These are phyloP conservation scores for Clarias pachynema DNA, from an alignment of 2,797 vertebrate genomes.

Conservation along the genomic window DNA sequence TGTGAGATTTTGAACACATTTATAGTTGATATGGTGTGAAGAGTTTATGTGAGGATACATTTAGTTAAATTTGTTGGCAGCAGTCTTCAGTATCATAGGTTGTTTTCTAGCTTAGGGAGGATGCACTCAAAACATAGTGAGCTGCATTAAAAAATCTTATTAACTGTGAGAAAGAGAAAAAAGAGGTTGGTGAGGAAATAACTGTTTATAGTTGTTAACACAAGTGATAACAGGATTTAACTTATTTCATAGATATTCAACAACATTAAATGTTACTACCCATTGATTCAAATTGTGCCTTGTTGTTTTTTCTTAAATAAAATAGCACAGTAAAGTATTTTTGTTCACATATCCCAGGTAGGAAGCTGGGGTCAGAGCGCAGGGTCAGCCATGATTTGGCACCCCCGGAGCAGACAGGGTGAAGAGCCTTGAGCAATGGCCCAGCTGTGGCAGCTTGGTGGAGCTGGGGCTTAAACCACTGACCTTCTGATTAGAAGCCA, in stretches of 20 bases:
- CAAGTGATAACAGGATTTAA: background rate
- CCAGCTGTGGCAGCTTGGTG: too few relatives aligned
- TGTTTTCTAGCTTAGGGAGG: background rate
- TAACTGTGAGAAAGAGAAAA: background rate
- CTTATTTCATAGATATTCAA: background rate
- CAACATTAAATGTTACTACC: background rate
- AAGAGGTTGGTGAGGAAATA: background rate
- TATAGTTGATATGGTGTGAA: background rate
- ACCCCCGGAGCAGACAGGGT: too few relatives aligned
- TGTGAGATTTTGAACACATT: background rate
- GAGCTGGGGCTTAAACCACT: too few relatives aligned
- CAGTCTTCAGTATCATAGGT: background rate
- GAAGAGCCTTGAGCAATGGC: too few relatives aligned
- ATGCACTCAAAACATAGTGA: background rate
- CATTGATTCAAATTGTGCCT: background rate
- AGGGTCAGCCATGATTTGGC: too few relatives aligned
- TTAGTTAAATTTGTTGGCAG: background rate
- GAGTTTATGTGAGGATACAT: background rate
- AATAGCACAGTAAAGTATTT: too few relatives aligned
- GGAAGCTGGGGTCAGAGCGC: too few relatives aligned
- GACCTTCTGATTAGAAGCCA: too few relatives aligned
- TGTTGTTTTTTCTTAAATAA: background rate
- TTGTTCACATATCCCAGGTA: too few relatives aligned
- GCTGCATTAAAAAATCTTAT: background rate
- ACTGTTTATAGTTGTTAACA: background rate